A percentile compares a stretch with the other conserved stretches of the same genome.
Evolutionary conservation across 1,140 invertebrate species (phyloP).

Genomic region (Aphidius gifuensis): DNA sequence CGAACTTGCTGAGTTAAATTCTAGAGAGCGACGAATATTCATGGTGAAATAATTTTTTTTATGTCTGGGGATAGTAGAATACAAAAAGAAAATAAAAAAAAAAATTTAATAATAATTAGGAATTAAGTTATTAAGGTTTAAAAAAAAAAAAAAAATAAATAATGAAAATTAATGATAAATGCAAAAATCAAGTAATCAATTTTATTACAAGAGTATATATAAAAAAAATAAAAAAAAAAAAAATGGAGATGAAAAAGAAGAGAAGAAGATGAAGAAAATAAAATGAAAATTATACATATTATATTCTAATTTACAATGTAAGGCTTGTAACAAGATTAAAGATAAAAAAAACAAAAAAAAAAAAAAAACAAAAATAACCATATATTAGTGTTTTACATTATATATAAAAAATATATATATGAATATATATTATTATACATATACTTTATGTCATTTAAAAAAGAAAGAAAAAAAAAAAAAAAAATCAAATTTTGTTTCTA

Average conservation of each 20-base stretch:
- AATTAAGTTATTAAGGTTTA: not conserved
- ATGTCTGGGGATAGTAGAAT: not conserved
- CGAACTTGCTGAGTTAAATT: not conserved
- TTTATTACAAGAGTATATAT: slow-evolving; percentile 56
- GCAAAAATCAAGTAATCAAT: slow-evolving; percentile 48
- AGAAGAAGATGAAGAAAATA: slow-evolving; percentile 22
- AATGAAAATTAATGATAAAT: too few species aligned
- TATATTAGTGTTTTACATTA: slow-evolving; percentile 55
- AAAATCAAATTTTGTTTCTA: slow-evolving; percentile 16
- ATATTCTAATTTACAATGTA: slow-evolving; percentile 52
- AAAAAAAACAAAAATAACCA: slow-evolving; percentile 51
- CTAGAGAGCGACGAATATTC: not conserved
- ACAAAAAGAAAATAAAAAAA: not conserved
- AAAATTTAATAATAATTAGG: slow-evolving; percentile 11
- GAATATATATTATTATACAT: slow-evolving; percentile 16
- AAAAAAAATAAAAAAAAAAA: too few species aligned
- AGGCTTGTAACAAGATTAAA: slow-evolving; percentile 54
- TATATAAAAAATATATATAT: slow-evolving; percentile 30
- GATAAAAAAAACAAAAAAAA: slow-evolving; percentile 6
- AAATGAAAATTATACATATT: slow-evolving; percentile 50
- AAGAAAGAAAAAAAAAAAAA: too few species aligned
- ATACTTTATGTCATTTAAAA: slow-evolving; percentile 13
- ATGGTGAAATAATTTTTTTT: not conserved
- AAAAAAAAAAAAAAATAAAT: slow-evolving; percentile 2
- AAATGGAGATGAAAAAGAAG: too few species aligned